A percentile compares a stretch with the other conserved stretches of the same genome.
phyloP scores from a whole-genome alignment of 2,797 vertebrate genomes.

The Parauchenoglanis ngamensis region DNA sequence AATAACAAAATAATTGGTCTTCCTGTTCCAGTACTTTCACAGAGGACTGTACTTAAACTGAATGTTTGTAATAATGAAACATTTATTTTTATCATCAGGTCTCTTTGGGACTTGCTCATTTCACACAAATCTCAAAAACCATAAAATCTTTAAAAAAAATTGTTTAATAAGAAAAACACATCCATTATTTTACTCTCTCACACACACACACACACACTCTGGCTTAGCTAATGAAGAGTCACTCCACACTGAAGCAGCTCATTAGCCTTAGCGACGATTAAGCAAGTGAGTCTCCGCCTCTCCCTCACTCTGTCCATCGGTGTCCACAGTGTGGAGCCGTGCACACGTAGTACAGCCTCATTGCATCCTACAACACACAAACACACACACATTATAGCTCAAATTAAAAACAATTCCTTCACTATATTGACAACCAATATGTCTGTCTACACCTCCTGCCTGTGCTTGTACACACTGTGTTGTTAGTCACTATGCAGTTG shows the following conservation, averaged over 20 bases:
- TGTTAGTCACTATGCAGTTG: background rate
- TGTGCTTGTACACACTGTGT: background rate
- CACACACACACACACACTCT: background rate
- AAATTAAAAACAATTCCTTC: background rate
- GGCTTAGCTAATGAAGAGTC: background rate
- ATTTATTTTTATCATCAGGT: background rate
- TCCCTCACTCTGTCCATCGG: conserved; percentile 88
- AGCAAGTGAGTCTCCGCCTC: background rate
- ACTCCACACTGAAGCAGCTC: background rate
- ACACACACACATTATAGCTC: background rate
- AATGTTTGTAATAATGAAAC: background rate
- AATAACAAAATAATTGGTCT: background rate
- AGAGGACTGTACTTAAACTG: background rate
- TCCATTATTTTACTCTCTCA: background rate
- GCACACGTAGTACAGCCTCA: conserved; percentile 94
- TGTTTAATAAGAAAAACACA: conserved; percentile 18
- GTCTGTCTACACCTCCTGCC: background rate
- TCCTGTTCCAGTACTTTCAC: background rate
- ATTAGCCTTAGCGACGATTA: background rate
- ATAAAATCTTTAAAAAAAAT: background rate
- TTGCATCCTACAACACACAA: conserved; percentile 81
- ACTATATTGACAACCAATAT: background rate
- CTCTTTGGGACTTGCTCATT: background rate
- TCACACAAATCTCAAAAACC: background rate
- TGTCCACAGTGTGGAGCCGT: conserved; percentile 93